These are phyloP conservation scores for Amazona vittata DNA, from an alignment of 2,113 vertebrate species.

Conservation along the genomic window DNA sequence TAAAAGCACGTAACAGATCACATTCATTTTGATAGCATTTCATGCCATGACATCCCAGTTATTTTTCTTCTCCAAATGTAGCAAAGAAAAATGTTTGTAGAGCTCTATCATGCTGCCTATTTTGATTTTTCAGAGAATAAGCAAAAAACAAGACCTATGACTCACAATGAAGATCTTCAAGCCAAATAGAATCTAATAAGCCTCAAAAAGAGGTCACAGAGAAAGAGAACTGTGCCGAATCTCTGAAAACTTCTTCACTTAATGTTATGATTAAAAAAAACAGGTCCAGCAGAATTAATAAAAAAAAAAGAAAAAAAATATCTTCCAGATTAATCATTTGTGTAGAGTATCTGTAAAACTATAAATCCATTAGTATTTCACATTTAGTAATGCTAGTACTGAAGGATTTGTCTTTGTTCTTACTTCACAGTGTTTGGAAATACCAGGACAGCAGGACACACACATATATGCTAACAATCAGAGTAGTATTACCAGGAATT, in stretches of 20 bases:
- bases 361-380: neutral
- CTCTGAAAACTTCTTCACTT: neutral
- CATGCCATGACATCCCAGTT: neutral
- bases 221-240: neutral
- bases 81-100: neutral
- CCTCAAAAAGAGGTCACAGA: neutral
- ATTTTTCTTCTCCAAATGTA: neutral
- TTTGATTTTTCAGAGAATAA: neutral
- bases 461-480: neutral
- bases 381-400: neutral
- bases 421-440: neutral
- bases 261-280: neutral
- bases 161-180: neutral
- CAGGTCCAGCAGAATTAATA: neutral
- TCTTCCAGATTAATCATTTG: neutral
- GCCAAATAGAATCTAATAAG: neutral
- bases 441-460: neutral
- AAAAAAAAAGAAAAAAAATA: neutral
- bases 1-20: neutral
- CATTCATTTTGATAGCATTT: neutral
- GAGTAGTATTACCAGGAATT: neutral
- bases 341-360: neutral
- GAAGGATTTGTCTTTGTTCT: neutral
- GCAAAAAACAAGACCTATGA: neutral
- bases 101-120: neutral